Conservation (phyloP, 2,888 invertebrate genomes). For the Pegoplata infirma region DNA sequence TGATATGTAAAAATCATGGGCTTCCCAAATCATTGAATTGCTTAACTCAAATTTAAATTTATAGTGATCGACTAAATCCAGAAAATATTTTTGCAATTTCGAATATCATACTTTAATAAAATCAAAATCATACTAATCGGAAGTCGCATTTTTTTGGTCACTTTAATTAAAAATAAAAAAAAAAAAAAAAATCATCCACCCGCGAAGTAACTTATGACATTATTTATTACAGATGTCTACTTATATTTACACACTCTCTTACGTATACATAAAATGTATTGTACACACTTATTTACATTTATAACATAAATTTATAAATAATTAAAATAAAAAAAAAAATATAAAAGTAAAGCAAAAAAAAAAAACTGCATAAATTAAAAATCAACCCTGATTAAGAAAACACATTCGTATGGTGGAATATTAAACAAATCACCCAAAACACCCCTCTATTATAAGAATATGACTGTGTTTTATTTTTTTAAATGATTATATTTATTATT, state of each 20-base stretch:
- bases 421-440: slow-evolving; percentile 52
- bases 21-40: too few species aligned
- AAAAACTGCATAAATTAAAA: slow-evolving; percentile 58
- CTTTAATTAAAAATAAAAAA: not conserved
- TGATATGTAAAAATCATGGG: too few species aligned
- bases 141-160: not conserved
- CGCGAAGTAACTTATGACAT: not conserved
- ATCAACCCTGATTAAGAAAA: slow-evolving; percentile 53
- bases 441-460: slow-evolving; percentile 16
- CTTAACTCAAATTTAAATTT: too few species aligned
- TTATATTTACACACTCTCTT: not conserved
- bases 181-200: not conserved
- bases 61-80: too few species aligned
- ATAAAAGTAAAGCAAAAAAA: slow-evolving; percentile 10
- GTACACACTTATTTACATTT: slow-evolving; percentile 17
- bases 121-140: too few species aligned
- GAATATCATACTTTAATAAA: too few species aligned
- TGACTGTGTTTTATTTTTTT: slow-evolving; percentile 42
- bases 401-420: slow-evolving; percentile 14
- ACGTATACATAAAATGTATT: not conserved
- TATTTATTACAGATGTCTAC: not conserved
- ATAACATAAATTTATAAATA: slow-evolving; percentile 60
- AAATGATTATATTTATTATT: slow-evolving; percentile 61
- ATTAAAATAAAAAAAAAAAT: slow-evolving; percentile 53
- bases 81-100: too few species aligned